Evolutionary conservation across 2,888 invertebrate genomes (phyloP).

Genomic region (Dicranocentrus wangi): DNA sequence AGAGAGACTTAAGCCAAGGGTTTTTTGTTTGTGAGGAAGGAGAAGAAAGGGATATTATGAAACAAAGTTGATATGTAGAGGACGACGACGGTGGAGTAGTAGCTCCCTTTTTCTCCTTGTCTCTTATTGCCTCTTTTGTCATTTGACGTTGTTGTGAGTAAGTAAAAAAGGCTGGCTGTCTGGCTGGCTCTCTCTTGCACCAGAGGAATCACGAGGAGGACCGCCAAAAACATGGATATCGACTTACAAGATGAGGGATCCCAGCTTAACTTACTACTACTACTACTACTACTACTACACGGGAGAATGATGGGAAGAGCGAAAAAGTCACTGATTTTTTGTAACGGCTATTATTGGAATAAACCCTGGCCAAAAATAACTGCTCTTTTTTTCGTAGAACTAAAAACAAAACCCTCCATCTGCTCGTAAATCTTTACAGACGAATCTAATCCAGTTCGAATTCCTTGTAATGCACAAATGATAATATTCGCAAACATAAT

Average conservation of each 20-base stretch:
- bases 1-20: too few relatives aligned
- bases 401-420: too few relatives aligned
- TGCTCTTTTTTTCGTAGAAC: too few relatives aligned
- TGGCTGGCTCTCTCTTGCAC: too few relatives aligned
- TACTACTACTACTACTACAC: too few relatives aligned
- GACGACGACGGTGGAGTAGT: conserved; percentile 6
- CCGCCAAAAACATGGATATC: conserved; percentile 59
- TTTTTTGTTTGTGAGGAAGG: not conserved
- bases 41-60: not conserved
- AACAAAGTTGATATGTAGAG: conserved; percentile 9
- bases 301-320: conserved; percentile 3
- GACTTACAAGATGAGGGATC: conserved; percentile 57
- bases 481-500: too few relatives aligned
- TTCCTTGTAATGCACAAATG: too few relatives aligned
- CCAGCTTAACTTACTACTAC: conserved; percentile 1
- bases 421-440: too few relatives aligned
- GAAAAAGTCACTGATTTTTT: not conserved
- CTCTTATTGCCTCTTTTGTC: conserved; percentile 52
- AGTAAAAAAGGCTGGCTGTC: conserved; percentile 22
- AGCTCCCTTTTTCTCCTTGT: conserved; percentile 49
- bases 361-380: too few relatives aligned
- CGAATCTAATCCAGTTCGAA: too few relatives aligned
- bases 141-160: conserved; percentile 40
- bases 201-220: conserved; percentile 48
- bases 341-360: too few relatives aligned